Conservation (phyloP, 2,888 invertebrate species). For the Palloptera scutellata region DNA sequence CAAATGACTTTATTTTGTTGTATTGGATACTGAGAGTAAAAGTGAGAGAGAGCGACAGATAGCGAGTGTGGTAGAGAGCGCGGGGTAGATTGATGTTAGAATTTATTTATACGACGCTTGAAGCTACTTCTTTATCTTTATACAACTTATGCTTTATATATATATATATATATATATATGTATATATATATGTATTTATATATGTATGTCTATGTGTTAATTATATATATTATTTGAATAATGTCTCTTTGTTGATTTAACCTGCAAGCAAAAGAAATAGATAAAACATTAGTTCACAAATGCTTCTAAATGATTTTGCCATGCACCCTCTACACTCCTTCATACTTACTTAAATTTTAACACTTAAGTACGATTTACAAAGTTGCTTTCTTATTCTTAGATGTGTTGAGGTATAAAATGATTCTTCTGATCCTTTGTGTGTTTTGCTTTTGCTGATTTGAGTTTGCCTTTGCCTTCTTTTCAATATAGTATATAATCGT, state of each 20-base stretch:
- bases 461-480: constrained; percentile 31
- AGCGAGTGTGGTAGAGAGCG: background rate
- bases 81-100: background rate
- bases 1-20: constrained; percentile 32
- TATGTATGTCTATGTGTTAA: background rate
- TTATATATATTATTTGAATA: background rate
- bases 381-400: constrained; percentile 40
- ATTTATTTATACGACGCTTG: constrained; percentile 50
- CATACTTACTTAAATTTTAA: constrained; percentile 59
- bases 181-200: background rate
- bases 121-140: constrained; percentile 53
- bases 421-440: constrained; percentile 57
- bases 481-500: constrained; percentile 4
- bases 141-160: constrained; percentile 39
- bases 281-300: background rate
- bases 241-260: constrained; percentile 33
- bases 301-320: no score
- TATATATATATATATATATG: background rate
- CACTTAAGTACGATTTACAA: constrained; percentile 64
- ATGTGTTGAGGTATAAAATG: constrained; percentile 62
- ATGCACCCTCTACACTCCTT: no score
- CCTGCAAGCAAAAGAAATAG: constrained; percentile 37
- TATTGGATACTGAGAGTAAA: background rate
- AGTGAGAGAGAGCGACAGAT: background rate
- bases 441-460: constrained; percentile 36